phyloP scores from a whole-genome alignment of 2,888 invertebrate species.

The Lochmaea crataegi region DNA sequence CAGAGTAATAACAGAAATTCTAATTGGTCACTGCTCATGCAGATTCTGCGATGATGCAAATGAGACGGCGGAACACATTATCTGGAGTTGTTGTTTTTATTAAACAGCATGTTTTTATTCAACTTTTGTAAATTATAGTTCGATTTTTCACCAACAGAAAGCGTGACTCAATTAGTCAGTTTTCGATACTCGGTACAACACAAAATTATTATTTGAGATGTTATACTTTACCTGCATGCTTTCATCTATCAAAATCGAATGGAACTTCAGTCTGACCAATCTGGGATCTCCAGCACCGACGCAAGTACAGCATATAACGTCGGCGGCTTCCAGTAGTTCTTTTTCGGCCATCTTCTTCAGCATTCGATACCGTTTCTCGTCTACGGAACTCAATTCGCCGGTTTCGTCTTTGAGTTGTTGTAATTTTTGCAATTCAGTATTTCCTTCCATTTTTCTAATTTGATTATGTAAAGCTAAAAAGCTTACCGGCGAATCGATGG shows the following conservation, averaged over 20 bases:
- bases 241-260: slow-evolving; percentile 96
- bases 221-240: slow-evolving; percentile 73
- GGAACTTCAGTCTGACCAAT: slow-evolving; percentile 92
- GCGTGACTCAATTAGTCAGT: too few species aligned
- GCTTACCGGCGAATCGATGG: slow-evolving; percentile 97
- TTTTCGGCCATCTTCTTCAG: slow-evolving; percentile 92
- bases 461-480: slow-evolving; percentile 98
- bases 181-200: too few species aligned
- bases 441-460: slow-evolving; percentile 93
- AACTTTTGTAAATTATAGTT: too few species aligned
- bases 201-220: too few species aligned
- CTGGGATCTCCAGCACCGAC: slow-evolving; percentile 98
- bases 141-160: too few species aligned
- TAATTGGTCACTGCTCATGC: too few species aligned
- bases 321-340: slow-evolving; percentile 92
- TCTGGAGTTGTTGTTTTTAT: too few species aligned
- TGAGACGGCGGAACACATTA: too few species aligned
- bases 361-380: slow-evolving; percentile 93
- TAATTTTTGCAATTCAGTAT: slow-evolving; percentile 92
- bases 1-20: too few species aligned
- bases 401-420: slow-evolving; percentile 98
- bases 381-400: slow-evolving; percentile 94
- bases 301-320: slow-evolving; percentile 99
- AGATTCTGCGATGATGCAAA: too few species aligned
- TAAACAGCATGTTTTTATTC: too few species aligned